phyloP scores from a whole-genome alignment of 2,797 vertebrate species.

The Anniella stebbinsi region DNA sequence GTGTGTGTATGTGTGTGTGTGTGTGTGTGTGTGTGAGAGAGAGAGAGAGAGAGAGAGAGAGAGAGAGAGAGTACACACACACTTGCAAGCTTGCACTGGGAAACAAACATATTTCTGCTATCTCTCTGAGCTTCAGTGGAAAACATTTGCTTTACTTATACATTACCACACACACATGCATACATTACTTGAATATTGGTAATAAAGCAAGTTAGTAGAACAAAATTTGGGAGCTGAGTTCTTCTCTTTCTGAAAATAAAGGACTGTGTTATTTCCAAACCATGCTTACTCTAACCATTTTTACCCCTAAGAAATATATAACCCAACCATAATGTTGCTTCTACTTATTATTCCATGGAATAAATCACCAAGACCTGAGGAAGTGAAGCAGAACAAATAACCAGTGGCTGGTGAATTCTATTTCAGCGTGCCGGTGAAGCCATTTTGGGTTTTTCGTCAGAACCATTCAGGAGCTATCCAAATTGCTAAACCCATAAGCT shows the following conservation, averaged over 20 bases:
- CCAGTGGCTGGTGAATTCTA: no score
- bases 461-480: background rate
- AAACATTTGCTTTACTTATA: background rate
- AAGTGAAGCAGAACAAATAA: constrained; percentile 39
- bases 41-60: no score
- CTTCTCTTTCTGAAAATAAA: background rate
- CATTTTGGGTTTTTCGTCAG: background rate
- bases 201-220: background rate
- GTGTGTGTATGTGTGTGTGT: constrained; percentile 34
- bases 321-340: background rate
- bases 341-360: background rate
- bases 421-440: no score
- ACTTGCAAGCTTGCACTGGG: rapidly evolving
- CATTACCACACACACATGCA: background rate
- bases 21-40: no score
- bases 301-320: background rate
- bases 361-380: constrained; percentile 40
- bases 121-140: constrained; percentile 39
- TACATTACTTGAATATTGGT: background rate
- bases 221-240: background rate
- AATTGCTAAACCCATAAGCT: background rate
- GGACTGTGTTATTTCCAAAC: background rate
- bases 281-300: background rate
- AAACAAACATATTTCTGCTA: background rate
- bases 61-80: no score